Percentiles rank a stretch among this genome's conserved stretches.
Evolutionary conservation across 1,140 invertebrate genomes (phyloP).

Genomic region (Danaus plexippus): DNA sequence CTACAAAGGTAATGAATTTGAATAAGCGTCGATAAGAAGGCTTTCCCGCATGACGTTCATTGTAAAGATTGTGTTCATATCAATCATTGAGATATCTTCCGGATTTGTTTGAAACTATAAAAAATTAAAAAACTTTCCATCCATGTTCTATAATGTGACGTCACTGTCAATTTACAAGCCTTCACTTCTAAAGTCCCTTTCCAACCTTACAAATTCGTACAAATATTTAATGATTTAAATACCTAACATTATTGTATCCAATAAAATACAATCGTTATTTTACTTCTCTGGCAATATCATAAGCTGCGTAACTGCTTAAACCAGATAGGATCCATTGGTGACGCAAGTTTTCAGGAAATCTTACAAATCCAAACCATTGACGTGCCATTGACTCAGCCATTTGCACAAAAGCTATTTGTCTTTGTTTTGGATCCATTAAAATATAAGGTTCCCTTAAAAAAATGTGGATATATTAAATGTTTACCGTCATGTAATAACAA

Average conservation of each 20-base stretch:
- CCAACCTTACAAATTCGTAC: background rate
- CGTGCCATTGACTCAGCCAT: conserved; percentile 44
- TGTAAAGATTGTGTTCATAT: conserved; percentile 50
- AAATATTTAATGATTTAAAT: too few species aligned
- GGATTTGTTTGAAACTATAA: conserved; percentile 43
- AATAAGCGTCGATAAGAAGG: conserved; percentile 39
- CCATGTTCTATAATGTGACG: too few species aligned
- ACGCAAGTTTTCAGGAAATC: conserved; percentile 49
- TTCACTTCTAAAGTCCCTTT: too few species aligned
- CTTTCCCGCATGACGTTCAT: conserved; percentile 56
- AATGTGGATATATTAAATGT: too few species aligned
- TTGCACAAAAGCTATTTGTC: conserved; percentile 32
- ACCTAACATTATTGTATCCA: too few species aligned
- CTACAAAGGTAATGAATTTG: conserved; percentile 23
- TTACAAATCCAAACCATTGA: conserved; percentile 57
- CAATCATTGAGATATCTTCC: conserved; percentile 32
- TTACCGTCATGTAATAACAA: too few species aligned
- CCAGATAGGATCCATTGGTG: conserved; percentile 49
- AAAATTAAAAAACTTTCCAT: conserved; percentile 3
- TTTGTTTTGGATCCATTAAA: conserved; percentile 44
- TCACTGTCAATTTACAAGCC: too few species aligned
- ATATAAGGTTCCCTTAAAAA: conserved; percentile 54
- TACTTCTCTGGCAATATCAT: conserved; percentile 35
- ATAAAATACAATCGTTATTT: conserved; percentile 10
- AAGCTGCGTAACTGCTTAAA: conserved; percentile 35